A percentile compares a stretch with the other conserved stretches of the same genome.
Evolutionary conservation across 2,888 invertebrate species (phyloP).

Genomic region (Charanyca ferruginea): DNA sequence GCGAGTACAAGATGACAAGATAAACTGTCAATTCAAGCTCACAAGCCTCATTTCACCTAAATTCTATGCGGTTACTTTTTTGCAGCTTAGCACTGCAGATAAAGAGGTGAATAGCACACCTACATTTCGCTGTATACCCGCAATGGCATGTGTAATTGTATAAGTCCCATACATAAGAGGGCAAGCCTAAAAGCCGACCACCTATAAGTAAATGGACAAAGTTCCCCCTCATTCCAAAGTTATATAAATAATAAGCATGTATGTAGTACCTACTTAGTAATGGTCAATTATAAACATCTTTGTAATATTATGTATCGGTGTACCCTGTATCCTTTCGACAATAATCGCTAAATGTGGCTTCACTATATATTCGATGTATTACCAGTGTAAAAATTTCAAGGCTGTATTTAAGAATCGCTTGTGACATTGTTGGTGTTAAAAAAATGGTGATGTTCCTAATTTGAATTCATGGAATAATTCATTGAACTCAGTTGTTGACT

Average conservation of each 20-base stretch:
- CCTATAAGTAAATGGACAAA: conserved; percentile 20
- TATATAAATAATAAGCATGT: conserved; percentile 6
- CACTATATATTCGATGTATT: conserved; percentile 37
- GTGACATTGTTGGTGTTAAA: conserved; percentile 11
- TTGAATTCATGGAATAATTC: conserved; percentile 14
- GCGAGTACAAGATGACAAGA: no score
- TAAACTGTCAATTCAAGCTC: no score
- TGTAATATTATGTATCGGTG: conserved; percentile 41
- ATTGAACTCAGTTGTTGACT: conserved; percentile 6
- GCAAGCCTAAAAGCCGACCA: conserved; percentile 5
- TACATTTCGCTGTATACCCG: neutral
- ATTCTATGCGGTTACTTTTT: neutral
- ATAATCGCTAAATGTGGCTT: conserved; percentile 60
- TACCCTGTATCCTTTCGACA: conserved; percentile 56
- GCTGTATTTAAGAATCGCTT: conserved; percentile 42
- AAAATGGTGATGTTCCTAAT: conserved; percentile 42
- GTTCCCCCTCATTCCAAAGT: conserved; percentile 18
- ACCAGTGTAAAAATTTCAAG: conserved; percentile 33
- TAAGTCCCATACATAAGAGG: neutral
- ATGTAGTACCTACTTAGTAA: conserved; percentile 42
- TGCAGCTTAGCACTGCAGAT: neutral
- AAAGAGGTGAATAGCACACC: neutral
- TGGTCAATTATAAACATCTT: conserved; percentile 60
- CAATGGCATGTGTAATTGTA: neutral
- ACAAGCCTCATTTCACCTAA: no score